A percentile compares a stretch with the other conserved stretches of the same genome.
phyloP scores from a whole-genome alignment of 2,888 invertebrate species.

The Papilio elwesi region DNA sequence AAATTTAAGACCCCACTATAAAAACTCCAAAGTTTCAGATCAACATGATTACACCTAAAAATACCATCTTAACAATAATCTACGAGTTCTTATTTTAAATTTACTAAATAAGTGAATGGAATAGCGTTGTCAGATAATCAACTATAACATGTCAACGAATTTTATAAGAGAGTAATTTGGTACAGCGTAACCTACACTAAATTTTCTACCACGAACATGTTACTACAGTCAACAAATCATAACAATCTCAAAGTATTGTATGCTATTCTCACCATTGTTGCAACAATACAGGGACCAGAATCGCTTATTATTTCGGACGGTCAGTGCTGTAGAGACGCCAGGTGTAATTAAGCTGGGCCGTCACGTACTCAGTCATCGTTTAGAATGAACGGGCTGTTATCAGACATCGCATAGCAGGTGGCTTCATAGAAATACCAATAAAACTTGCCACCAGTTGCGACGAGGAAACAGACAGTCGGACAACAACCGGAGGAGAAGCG shows the following conservation, averaged over 20 bases:
- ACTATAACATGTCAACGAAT: constrained; percentile 1
- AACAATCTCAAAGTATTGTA: constrained; percentile 14
- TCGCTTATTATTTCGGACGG: constrained; percentile 29
- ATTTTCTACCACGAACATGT: constrained; percentile 27
- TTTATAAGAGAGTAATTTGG: constrained; percentile 5
- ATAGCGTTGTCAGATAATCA: background rate
- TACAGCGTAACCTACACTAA: constrained; percentile 2
- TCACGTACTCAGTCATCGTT: constrained; percentile 67
- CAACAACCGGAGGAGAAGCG: constrained; percentile 42
- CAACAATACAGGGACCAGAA: constrained; percentile 18
- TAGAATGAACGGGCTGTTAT: constrained; percentile 72
- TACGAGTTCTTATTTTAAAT: background rate
- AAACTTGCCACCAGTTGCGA: constrained; percentile 44
- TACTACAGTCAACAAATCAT: constrained; percentile 23
- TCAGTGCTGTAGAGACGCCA: constrained; percentile 33
- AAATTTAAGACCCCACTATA: too few species aligned
- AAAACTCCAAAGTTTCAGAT: too few species aligned
- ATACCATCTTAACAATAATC: too few species aligned
- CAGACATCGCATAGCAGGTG: constrained; percentile 68
- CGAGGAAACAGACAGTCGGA: constrained; percentile 44
- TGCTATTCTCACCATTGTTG: constrained; percentile 13
- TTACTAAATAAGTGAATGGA: background rate
- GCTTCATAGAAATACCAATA: constrained; percentile 61
- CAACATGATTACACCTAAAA: too few species aligned
- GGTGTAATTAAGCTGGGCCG: constrained; percentile 50